Conservation (phyloP, 2,797 vertebrate species). For the Anabas testudineus region DNA sequence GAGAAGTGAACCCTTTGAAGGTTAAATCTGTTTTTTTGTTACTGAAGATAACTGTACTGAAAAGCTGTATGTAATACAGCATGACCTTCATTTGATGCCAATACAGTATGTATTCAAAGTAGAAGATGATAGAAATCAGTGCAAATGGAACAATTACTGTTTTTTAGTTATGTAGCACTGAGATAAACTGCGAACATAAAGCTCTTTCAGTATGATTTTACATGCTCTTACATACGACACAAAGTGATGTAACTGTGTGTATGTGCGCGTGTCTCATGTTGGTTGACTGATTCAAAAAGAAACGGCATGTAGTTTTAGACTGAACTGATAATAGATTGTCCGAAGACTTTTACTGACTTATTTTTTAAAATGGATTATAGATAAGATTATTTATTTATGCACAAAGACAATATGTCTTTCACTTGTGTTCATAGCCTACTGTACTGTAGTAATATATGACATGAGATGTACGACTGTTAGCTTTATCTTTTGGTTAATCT, state of each 20-base stretch:
- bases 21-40: slow-evolving; percentile 22
- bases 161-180: slow-evolving; percentile 19
- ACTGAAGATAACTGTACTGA: slow-evolving; percentile 16
- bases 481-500: slow-evolving; percentile 11
- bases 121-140: slow-evolving; percentile 30
- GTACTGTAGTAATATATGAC: slow-evolving; percentile 27
- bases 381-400: slow-evolving; percentile 60
- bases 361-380: slow-evolving; percentile 19
- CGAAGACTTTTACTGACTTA: slow-evolving; percentile 20
- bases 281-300: slow-evolving; percentile 7
- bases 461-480: slow-evolving; percentile 60
- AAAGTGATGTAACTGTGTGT: slow-evolving; percentile 33
- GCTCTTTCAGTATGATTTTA: slow-evolving; percentile 37
- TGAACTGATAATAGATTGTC: slow-evolving; percentile 18
- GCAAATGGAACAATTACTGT: slow-evolving; percentile 36
- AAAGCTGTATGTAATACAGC: slow-evolving; percentile 32
- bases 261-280: slow-evolving; percentile 22
- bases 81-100: slow-evolving; percentile 19
- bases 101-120: slow-evolving; percentile 25
- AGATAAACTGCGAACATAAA: slow-evolving; percentile 28
- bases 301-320: slow-evolving; percentile 16
- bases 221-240: slow-evolving; percentile 21
- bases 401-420: slow-evolving; percentile 17
- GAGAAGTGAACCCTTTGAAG: slow-evolving; percentile 43
- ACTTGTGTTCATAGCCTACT: slow-evolving; percentile 31